Evolutionary conservation across 2,888 invertebrate species (phyloP), one percentile per base, ranked within the genome.

Genomic region (Apamea monoglypha): DNA sequence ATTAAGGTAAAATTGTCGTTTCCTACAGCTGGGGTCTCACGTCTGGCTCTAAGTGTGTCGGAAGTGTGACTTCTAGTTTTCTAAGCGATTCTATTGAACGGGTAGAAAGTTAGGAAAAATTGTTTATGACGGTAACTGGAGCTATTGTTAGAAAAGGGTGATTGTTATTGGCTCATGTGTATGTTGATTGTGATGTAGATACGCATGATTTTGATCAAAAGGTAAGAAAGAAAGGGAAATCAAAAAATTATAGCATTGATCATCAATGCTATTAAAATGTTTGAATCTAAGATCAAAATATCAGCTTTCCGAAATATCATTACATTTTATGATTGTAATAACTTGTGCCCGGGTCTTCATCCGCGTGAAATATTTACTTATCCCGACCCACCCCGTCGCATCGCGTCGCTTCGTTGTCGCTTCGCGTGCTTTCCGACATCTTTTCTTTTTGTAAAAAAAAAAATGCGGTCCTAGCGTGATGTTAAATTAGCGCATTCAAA

Each of bases 21-120:
- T 94, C 95, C 94, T 94, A 88, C 78, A 83, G 77, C 78, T 75
- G 87, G 87, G 89, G 90, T 94, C 93, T 87, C 94, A 94, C 95
- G 92, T 92, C 77, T 76, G 44, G 80, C 73, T 66, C 25, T 69
- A 82, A 81, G 81, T 85, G 72, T 84, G 90, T 93, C 94, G 95
- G 95, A 95, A 95, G 93, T 91, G 69, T 89, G 80, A 68, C 90
- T 87, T 87, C 90, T 82, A 91, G 90, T 92, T 93, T 92, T 92
- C 91, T 90, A 90, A 84, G 75, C 82, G 80, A 88, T 91, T 92
- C 91, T 90, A 90, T 90, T 84, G 81, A 82, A 90, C 87, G 89
- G 90, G 80, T 83, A 90, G 89, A 90, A 89, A 90, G 89, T 84
- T 81, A 82, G 74, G 84, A 89, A 90, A 86, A 86, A 86, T 76